Conservation (phyloP, 2,888 invertebrate genomes). For the Orthosia gothica region DNA sequence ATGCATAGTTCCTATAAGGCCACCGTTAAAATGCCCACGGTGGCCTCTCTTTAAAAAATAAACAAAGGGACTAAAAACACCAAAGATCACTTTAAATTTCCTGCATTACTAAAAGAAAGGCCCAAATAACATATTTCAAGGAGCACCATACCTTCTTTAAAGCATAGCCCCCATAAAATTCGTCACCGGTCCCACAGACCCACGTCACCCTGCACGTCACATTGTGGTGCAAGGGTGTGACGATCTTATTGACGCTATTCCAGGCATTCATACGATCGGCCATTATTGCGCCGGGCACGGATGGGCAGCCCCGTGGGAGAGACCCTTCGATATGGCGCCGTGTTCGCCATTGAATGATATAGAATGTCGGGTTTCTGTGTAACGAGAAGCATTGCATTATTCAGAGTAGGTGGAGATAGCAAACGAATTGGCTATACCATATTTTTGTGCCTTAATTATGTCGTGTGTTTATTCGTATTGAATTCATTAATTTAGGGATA, state of each 20-base stretch:
- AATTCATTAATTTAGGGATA: too few species aligned
- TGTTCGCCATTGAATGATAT: slow-evolving; percentile 16
- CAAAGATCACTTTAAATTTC: neutral
- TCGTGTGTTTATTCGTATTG: too few species aligned
- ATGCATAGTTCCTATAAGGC: too few species aligned
- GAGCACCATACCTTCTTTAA: neutral
- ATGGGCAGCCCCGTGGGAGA: slow-evolving; percentile 25
- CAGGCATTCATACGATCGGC: slow-evolving; percentile 41
- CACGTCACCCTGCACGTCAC: slow-evolving; percentile 41
- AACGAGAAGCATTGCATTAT: slow-evolving; percentile 21
- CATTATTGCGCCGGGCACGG: slow-evolving; percentile 37
- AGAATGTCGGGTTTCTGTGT: slow-evolving; percentile 20
- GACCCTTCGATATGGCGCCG: slow-evolving; percentile 23
- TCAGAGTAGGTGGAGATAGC: slow-evolving; percentile 9
- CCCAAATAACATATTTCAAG: slow-evolving; percentile 6
- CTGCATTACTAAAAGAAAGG: slow-evolving; percentile 11
- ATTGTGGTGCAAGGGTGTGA: slow-evolving; percentile 30
- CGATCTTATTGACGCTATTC: slow-evolving; percentile 37
- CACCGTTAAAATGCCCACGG: too few species aligned
- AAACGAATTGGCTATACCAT: neutral
- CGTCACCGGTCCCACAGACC: slow-evolving; percentile 10
- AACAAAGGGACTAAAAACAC: neutral
- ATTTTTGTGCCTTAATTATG: too few species aligned
- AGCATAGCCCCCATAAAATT: slow-evolving; percentile 25
- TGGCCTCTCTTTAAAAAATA: neutral